Evolutionary conservation across 2,888 invertebrate genomes (phyloP).

Genomic region (Orthosia gothica): DNA sequence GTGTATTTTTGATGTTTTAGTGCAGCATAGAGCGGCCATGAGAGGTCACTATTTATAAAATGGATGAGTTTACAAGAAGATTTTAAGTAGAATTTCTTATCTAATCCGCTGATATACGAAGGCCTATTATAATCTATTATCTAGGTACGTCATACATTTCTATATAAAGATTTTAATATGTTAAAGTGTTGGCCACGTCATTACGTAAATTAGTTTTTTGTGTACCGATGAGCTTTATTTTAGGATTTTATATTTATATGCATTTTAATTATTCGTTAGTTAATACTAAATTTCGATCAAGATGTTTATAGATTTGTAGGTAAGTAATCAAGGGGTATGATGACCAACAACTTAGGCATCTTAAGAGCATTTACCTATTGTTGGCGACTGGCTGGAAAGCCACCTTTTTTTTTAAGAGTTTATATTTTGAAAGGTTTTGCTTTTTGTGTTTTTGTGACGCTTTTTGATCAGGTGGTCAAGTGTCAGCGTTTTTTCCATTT

Average conservation of each 20-base stretch:
- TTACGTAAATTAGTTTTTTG: slow-evolving; percentile 63
- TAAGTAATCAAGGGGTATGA: background rate
- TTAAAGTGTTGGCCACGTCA: slow-evolving; percentile 63
- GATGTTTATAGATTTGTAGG: background rate
- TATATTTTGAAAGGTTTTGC: no score
- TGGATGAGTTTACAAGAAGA: slow-evolving; percentile 81
- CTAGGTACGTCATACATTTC: slow-evolving; percentile 64
- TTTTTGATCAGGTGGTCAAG: no score
- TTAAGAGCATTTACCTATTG: no score
- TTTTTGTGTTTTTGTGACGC: no score
- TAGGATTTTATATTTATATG: slow-evolving; percentile 38
- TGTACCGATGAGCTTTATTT: slow-evolving; percentile 20
- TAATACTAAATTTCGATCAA: background rate
- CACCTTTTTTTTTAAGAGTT: no score
- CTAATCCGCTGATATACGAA: slow-evolving; percentile 80
- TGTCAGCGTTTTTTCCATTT: no score
- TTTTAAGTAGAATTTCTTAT: slow-evolving; percentile 78
- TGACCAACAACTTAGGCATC: background rate
- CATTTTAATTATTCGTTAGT: slow-evolving; percentile 42
- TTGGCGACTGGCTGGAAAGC: no score
- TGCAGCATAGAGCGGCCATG: slow-evolving; percentile 56
- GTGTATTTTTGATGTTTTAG: slow-evolving; percentile 66
- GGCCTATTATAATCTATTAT: slow-evolving; percentile 77
- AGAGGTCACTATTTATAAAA: slow-evolving; percentile 72
- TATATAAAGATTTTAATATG: slow-evolving; percentile 54